A percentile compares a stretch with the other conserved stretches of the same genome.
Conservation (phyloP, 2,113 vertebrate genomes). For the Dolichotis patagonum region DNA sequence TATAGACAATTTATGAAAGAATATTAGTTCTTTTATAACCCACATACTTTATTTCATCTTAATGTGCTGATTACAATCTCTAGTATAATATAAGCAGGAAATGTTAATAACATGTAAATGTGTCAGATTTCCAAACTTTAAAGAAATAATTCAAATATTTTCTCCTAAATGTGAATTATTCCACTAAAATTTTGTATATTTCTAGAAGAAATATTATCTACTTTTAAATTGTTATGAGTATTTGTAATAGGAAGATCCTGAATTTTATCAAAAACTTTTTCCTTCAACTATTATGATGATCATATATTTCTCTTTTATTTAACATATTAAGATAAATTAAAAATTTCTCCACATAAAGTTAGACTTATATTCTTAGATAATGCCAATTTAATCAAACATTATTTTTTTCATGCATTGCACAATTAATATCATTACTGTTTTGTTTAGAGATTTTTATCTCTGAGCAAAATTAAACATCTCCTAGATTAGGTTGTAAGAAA, state of each 20-base stretch:
- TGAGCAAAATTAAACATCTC: neutral
- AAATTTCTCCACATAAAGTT: constrained; percentile 12
- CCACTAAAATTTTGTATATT: neutral
- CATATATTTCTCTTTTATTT: neutral
- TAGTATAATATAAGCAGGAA: neutral
- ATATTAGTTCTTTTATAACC: neutral
- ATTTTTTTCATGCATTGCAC: neutral
- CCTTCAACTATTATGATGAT: neutral
- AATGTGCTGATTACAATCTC: neutral
- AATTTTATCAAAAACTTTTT: constrained; percentile 20
- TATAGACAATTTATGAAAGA: neutral
- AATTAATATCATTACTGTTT: neutral
- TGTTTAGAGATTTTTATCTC: neutral
- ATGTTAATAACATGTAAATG: neutral
- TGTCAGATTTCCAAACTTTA: neutral
- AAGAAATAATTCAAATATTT: neutral
- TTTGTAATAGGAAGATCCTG: neutral
- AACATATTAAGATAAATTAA: constrained; percentile 15
- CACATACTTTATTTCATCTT: neutral
- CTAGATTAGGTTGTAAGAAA: constrained; percentile 28
- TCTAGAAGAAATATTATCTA: neutral
- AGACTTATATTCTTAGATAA: neutral
- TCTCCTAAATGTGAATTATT: constrained; percentile 2
- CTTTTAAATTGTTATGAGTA: neutral
- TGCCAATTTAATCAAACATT: neutral